Evolutionary conservation across 2,113 vertebrate genomes (phyloP), one percentile per base, ranked within the genome.

Genomic region (Catharus minimus): DNA sequence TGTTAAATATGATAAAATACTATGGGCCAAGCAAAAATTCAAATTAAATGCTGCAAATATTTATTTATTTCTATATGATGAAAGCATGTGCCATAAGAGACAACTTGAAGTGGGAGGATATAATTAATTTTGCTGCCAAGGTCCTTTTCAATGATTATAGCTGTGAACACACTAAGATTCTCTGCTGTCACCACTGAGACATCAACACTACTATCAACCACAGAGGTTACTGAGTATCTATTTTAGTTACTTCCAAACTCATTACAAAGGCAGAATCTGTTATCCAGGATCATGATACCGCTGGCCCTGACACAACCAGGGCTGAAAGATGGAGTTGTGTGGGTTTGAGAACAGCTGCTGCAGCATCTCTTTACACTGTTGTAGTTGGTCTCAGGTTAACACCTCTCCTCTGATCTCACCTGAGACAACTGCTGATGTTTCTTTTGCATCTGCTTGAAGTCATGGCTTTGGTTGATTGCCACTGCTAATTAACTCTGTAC

Each of bases 401-500:
- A 95, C 83, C 88, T 95, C 83, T 94, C 68, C 86, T 95, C 94
- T 92, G 76, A 92, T 94, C 94, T 93, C 93, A 88, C 73, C 93
- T 60, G 81, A 90, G 86, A 94, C 83, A 84, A 82, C 82, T 82
- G 86, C 56, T 87, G 81, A 93, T 85, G 71, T 62, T 89, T 77
- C 81, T 71, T 77, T 47, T 82, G 77, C 81, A 92, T 86, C 64
- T 61, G 41, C 73, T 76, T 50, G 19, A 92, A 79, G 67, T 56
- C 55, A 57, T 27, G 32, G 65, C 73, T 66, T 58, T 83, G 47
- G 49, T 72, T 93, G 86, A 74, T 32, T 83, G 94, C 61, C 72
- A 46, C 56, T 86, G 50, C 82, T 89, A 94, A 90, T 93, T 73
- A 95, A 82, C 69, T 33, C 73, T 64, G 15, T 27, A 67, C 57